phyloP scores from a whole-genome alignment of 2,888 invertebrate species.

The Ectobius pallidus region DNA sequence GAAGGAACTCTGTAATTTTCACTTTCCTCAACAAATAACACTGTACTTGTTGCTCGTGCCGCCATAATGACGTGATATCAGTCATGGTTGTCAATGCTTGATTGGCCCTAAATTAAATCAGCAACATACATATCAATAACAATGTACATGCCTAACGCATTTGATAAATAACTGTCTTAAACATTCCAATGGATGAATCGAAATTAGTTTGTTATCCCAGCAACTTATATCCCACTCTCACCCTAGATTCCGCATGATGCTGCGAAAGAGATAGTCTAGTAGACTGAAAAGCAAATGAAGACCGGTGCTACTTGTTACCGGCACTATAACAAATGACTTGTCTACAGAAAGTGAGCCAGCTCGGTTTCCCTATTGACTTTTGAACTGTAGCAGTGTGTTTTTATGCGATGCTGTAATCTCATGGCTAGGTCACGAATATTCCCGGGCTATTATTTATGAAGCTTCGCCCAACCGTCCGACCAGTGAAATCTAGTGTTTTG shows the following conservation, averaged over 20 bases:
- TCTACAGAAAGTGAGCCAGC: not conserved
- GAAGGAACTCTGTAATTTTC: not conserved
- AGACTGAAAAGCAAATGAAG: too few species aligned
- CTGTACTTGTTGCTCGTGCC: not conserved
- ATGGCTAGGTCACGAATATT: not conserved
- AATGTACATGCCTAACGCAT: too few species aligned
- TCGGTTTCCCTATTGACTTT: not conserved
- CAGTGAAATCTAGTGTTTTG: not conserved
- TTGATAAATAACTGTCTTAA: too few species aligned
- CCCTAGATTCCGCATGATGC: too few species aligned
- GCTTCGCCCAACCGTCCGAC: not conserved
- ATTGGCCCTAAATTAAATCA: not conserved
- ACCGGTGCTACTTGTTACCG: too few species aligned
- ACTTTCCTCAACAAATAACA: not conserved
- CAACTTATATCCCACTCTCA: too few species aligned
- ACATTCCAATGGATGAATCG: too few species aligned
- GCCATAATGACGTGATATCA: not conserved
- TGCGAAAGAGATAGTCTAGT: too few species aligned
- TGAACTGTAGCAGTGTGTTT: not conserved
- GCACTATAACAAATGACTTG: not conserved
- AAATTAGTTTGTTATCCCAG: too few species aligned
- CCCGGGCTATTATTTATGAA: not conserved
- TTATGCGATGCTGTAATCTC: not conserved
- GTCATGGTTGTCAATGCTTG: not conserved
- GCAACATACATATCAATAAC: too few species aligned